Evolutionary conservation across 2,797 vertebrate genomes (phyloP).

Genomic region (Acrossocheilus fasciatus): DNA sequence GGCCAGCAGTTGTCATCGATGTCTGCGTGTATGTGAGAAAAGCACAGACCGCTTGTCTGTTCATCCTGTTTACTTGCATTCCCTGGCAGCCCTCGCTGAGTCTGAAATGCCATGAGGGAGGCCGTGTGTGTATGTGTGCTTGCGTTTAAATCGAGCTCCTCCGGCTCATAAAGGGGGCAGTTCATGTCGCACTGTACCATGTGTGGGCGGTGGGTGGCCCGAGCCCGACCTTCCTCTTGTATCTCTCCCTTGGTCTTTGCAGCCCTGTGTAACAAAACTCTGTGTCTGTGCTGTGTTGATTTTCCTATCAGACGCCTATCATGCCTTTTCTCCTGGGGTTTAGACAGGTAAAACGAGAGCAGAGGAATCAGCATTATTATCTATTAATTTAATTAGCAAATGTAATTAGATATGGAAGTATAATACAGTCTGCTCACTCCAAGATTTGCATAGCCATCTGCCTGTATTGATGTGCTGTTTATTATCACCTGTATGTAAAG

Average conservation of each 20-base stretch:
- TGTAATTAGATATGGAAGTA: not conserved
- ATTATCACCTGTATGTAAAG: not conserved
- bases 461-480: not conserved
- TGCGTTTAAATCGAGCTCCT: slow-evolving; percentile 52
- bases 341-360: slow-evolving; percentile 81
- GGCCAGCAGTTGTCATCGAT: slow-evolving; percentile 21
- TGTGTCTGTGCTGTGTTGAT: slow-evolving; percentile 45
- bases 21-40: not conserved
- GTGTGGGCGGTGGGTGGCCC: slow-evolving; percentile 46
- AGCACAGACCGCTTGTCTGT: slow-evolving; percentile 36
- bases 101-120: slow-evolving; percentile 55
- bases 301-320: slow-evolving; percentile 68
- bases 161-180: slow-evolving; percentile 32
- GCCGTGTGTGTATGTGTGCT: slow-evolving; percentile 30
- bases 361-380: not conserved
- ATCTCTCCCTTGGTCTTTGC: slow-evolving; percentile 38
- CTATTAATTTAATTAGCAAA: not conserved
- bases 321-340: slow-evolving; percentile 87
- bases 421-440: not conserved
- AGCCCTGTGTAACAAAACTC: slow-evolving; percentile 34
- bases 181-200: slow-evolving; percentile 49
- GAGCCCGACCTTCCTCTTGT: slow-evolving; percentile 41
- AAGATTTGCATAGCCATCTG: not conserved
- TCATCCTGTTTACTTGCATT: slow-evolving; percentile 71
- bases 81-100: slow-evolving; percentile 61